Conservation (phyloP, 2,888 invertebrate genomes). For the Lithophane socia region DNA sequence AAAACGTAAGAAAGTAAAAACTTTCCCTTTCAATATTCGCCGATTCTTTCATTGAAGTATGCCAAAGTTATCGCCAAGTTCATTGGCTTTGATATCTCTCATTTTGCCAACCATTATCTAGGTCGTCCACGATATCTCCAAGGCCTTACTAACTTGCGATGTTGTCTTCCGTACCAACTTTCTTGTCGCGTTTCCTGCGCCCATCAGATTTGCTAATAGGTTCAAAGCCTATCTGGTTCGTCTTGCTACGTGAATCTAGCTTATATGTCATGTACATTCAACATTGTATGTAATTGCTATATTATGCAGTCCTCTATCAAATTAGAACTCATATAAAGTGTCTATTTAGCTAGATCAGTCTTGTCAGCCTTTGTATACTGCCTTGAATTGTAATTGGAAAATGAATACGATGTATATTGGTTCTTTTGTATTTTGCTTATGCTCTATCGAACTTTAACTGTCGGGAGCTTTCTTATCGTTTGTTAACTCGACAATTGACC, state of each 20-base stretch:
- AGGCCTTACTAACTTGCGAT: constrained; percentile 50
- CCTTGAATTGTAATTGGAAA: constrained; percentile 61
- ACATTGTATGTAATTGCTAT: constrained; percentile 22
- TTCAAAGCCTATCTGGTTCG: constrained; percentile 36
- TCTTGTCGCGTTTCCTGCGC: constrained; percentile 53
- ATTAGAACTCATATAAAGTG: constrained; percentile 53
- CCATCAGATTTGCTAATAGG: constrained; percentile 49
- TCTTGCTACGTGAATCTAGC: constrained; percentile 14
- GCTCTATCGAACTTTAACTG: not conserved
- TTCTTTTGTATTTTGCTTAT: constrained; percentile 33
- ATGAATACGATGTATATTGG: constrained; percentile 35
- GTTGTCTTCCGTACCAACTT: constrained; percentile 51
- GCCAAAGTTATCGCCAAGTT: constrained; percentile 61
- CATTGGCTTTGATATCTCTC: constrained; percentile 62
- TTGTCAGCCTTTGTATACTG: constrained; percentile 40
- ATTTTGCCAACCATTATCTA: constrained; percentile 58
- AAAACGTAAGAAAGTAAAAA: constrained; percentile 53
- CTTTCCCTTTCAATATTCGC: constrained; percentile 60
- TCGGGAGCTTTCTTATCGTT: constrained; percentile 12
- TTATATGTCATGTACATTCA: constrained; percentile 24
- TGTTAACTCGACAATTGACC: constrained; percentile 26
- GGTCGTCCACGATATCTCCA: constrained; percentile 60
- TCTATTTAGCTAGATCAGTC: constrained; percentile 44
- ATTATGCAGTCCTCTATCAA: constrained; percentile 44
- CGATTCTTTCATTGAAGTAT: constrained; percentile 45